These are phyloP conservation scores for Ornithoptera priamus DNA, from an alignment of 2,888 invertebrate genomes.

Conservation along the genomic window DNA sequence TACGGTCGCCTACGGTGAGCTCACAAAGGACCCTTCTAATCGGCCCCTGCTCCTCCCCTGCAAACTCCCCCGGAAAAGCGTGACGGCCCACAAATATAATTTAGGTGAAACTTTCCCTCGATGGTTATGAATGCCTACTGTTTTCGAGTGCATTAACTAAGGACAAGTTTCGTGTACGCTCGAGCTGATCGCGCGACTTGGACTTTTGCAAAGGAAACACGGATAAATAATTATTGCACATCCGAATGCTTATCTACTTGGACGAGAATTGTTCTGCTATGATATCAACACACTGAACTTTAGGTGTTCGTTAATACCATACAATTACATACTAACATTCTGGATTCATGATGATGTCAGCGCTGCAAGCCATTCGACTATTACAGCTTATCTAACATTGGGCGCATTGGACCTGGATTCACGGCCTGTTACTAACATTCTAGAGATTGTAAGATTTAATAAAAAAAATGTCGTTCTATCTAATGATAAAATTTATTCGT, in stretches of 20 bases:
- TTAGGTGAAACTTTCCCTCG: constrained; percentile 77
- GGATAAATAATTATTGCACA: constrained; percentile 19
- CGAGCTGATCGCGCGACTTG: constrained; percentile 18
- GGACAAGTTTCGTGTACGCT: constrained; percentile 35
- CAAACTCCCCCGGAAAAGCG: constrained; percentile 66
- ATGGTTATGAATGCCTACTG: constrained; percentile 61
- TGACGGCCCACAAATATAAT: constrained; percentile 81
- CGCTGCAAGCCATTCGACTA: no score
- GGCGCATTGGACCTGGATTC: no score
- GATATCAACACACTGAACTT: not conserved
- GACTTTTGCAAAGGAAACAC: constrained; percentile 17
- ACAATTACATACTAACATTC: not conserved
- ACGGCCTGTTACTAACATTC: no score
- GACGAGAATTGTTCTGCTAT: not conserved
- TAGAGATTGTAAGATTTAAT: no score
- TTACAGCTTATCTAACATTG: no score
- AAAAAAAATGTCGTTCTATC: no score
- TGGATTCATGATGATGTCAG: no score
- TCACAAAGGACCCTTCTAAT: constrained; percentile 73
- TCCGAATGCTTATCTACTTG: constrained; percentile 12
- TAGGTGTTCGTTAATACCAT: not conserved
- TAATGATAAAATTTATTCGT: no score
- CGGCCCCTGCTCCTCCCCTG: constrained; percentile 52
- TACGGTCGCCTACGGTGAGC: constrained; percentile 64
- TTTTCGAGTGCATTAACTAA: constrained; percentile 64